Percentiles rank a stretch among this genome's conserved stretches.
These are phyloP conservation scores for Drosophila parthenogenetica DNA, from an alignment of 2,888 invertebrate species.

Conservation along the genomic window DNA sequence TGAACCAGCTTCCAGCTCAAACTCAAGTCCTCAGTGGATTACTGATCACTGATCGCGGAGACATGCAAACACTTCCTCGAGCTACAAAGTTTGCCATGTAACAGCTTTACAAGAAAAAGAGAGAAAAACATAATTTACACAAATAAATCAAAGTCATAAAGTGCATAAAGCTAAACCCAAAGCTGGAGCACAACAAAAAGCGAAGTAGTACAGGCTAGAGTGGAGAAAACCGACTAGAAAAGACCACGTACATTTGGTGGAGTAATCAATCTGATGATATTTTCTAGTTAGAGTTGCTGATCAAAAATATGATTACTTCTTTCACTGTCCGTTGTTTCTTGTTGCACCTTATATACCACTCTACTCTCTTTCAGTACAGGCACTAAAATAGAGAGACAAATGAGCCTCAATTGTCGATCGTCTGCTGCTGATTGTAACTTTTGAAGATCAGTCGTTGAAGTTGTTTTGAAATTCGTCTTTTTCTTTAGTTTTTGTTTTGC, in stretches of 20 bases:
- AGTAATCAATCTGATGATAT: too few relatives aligned
- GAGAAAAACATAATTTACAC: constrained; percentile 60
- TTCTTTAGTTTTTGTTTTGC: constrained; percentile 4
- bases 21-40: constrained; percentile 1
- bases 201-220: too few relatives aligned
- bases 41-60: constrained; percentile 10
- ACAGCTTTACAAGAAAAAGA: constrained; percentile 63
- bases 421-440: constrained; percentile 25
- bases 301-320: too few relatives aligned
- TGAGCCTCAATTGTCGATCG: constrained; percentile 18
- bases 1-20: constrained; percentile 24
- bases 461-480: constrained; percentile 49
- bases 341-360: too few relatives aligned
- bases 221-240: too few relatives aligned
- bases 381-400: too few relatives aligned
- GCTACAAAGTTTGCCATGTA: constrained; percentile 53
- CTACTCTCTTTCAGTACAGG: too few relatives aligned
- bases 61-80: constrained; percentile 69
- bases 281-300: too few relatives aligned
- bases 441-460: constrained; percentile 43
- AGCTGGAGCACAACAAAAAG: constrained; percentile 37
- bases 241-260: too few relatives aligned
- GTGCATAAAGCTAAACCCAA: constrained; percentile 41
- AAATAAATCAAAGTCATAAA: constrained; percentile 79
- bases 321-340: too few relatives aligned